These are phyloP conservation scores for Cantharis nigra DNA, from an alignment of 2,888 invertebrate genomes.

Conservation along the genomic window DNA sequence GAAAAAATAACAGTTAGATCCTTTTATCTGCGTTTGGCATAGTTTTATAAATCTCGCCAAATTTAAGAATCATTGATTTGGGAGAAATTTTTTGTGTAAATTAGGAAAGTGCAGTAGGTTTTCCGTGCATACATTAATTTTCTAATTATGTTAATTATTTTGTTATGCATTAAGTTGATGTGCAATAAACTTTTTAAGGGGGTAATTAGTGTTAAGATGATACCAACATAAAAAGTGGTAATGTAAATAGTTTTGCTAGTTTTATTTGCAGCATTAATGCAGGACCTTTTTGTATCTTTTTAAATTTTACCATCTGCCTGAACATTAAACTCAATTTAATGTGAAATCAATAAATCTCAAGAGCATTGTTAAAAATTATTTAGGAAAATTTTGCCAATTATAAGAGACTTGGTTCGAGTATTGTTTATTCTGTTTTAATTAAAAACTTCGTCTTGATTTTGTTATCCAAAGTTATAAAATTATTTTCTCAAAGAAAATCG, in stretches of 20 bases:
- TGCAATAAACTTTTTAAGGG: background rate
- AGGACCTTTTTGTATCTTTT: background rate
- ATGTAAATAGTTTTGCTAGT: background rate
- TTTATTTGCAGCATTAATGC: slow-evolving; percentile 2
- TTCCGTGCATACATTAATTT: background rate
- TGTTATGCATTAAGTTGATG: background rate
- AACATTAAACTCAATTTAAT: slow-evolving; percentile 8
- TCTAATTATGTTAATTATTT: background rate
- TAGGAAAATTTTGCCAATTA: background rate
- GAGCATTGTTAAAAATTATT: slow-evolving; percentile 1
- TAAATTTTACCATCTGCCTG: slow-evolving; percentile 4
- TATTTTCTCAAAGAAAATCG: slow-evolving; percentile 11
- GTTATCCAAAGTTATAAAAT: slow-evolving; percentile 10
- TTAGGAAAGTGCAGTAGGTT: no score
- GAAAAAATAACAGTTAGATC: background rate
- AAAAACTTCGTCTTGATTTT: slow-evolving; percentile 4
- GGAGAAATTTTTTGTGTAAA: background rate
- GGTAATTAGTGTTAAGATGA: slow-evolving; percentile 7
- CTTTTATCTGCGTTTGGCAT: background rate
- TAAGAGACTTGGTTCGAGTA: background rate
- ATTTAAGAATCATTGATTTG: background rate
- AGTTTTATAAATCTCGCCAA: background rate
- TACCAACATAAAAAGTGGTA: slow-evolving; percentile 6
- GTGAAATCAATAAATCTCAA: background rate
- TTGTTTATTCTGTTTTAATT: slow-evolving; percentile 16